Conservation (phyloP, 2,888 invertebrate species). For the Polia nebulosa region DNA sequence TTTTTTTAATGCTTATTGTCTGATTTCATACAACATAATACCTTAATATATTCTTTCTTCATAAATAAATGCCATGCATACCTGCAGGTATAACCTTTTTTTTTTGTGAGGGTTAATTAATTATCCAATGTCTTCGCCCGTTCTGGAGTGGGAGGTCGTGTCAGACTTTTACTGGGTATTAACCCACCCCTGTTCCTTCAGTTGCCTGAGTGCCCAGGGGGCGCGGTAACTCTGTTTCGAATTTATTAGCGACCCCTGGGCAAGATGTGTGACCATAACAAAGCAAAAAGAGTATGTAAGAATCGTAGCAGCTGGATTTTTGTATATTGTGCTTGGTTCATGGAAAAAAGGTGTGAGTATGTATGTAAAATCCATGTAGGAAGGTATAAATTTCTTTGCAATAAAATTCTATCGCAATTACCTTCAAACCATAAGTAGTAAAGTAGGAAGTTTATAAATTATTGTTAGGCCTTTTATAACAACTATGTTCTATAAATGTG, state of each 20-base stretch:
- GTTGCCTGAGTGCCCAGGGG: no score
- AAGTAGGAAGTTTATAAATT: slow-evolving; percentile 35
- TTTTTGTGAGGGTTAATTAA: no score
- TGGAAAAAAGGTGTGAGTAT: not conserved
- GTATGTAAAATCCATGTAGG: not conserved
- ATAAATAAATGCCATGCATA: not conserved
- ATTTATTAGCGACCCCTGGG: no score
- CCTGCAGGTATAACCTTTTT: not conserved
- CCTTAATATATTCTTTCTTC: not conserved
- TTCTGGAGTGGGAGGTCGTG: no score
- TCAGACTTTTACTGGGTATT: no score
- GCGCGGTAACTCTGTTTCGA: no score
- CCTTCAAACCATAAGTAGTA: slow-evolving; percentile 14
- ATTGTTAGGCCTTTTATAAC: slow-evolving; percentile 8
- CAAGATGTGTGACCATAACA: not conserved
- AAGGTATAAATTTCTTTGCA: not conserved
- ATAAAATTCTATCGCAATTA: not conserved
- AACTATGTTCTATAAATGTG: not conserved
- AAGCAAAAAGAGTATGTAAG: not conserved
- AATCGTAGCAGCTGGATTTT: not conserved
- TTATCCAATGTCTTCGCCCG: no score
- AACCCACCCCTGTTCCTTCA: no score
- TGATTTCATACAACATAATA: not conserved
- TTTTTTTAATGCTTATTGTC: not conserved
- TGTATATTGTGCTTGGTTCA: not conserved